A percentile compares a stretch with the other conserved stretches of the same genome.
phyloP scores from a whole-genome alignment of 2,113 vertebrate genomes.

The Trematocara nigrifrons region DNA sequence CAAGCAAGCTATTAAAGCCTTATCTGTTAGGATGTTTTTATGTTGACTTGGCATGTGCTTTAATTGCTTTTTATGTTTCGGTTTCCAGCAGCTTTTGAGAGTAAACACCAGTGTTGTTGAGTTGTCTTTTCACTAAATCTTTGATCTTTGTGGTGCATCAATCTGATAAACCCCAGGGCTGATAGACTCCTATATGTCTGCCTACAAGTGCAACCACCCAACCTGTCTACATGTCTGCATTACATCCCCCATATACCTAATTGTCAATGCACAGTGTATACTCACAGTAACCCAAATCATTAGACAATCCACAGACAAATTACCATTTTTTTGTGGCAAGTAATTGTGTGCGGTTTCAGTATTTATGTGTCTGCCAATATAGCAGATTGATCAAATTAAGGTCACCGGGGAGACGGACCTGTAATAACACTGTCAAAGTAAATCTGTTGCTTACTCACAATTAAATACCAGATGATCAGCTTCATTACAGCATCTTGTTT shows the following conservation, averaged over 20 bases:
- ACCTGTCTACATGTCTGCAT: neutral
- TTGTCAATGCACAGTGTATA: conserved; percentile 6
- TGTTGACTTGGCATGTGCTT: conserved; percentile 61
- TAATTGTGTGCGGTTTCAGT: conserved; percentile 37
- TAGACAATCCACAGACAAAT: conserved; percentile 51
- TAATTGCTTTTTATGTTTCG: conserved; percentile 62
- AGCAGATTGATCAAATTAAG: conserved; percentile 28
- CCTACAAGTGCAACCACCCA: neutral
- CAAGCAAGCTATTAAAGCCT: neutral
- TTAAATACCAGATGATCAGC: conserved; percentile 1
- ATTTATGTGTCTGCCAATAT: conserved; percentile 42
- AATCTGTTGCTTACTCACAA: neutral
- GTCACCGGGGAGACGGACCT: neutral
- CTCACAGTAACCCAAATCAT: conserved; percentile 23
- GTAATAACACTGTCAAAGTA: conserved; percentile 7
- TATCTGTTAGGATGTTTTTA: conserved; percentile 44
- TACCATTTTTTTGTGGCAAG: conserved; percentile 35
- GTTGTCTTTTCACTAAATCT: neutral
- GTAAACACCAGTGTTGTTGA: conserved; percentile 35
- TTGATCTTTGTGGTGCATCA: neutral
- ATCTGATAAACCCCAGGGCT: neutral
- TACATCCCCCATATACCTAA: neutral
- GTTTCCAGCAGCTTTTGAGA: conserved; percentile 51
- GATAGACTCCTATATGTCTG: neutral
- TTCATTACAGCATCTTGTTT: neutral